Base-by-base conservation (phyloP, 2,797 vertebrate species). In the Sebastes baramenuke region DNA sequence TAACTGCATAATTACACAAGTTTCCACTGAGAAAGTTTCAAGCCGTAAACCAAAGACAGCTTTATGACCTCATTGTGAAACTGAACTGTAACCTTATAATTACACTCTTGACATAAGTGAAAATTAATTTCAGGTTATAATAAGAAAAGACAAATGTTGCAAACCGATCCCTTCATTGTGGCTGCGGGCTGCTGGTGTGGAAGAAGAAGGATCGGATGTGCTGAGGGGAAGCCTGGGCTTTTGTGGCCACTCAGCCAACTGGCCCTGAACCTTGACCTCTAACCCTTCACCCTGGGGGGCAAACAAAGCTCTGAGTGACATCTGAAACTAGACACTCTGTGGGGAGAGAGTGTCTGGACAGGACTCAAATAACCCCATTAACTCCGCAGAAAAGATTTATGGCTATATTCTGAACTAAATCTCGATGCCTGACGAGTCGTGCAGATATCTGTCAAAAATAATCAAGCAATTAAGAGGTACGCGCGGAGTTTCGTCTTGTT, bases 251-350 rank as follows among this genome's bases (percentile, higher is more conserved):
- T 95, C 95, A 95, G 93, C 93, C 94, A 94, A 93, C 91, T 94
- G 93, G 94, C 95, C 94, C 94, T 93, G 93, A 95, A 94, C 95
- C 92, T 93, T 95, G 92, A 94, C 95, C 94, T 93, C 85, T 94
- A 89, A 95, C 95, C 93, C 91, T 95, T 96, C 93, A 95, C 95
- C 95, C 93, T 56, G 82, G 91, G 90, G 93, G 92, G 86, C 93
- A 95, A 95, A 96, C 93, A 94, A 94, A 94, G 92, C 89, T 92
- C 91, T 95, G 95, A 96, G 92, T 96, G 95, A 95, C 95, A 95
- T 95, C 92, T 94, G 94, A 95, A 94, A 95, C 92, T 91, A 93
- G 93, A 95, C 92, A 92, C 93, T 94, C 87, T 92, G 91, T 93
- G 87, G 91, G 91, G 95, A 93, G 92, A 94, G 92, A 92, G 93